Percentiles rank a stretch among this genome's conserved stretches.
Evolutionary conservation across 2,888 invertebrate species (phyloP).

Genomic region (Sarcophaga subvicina): DNA sequence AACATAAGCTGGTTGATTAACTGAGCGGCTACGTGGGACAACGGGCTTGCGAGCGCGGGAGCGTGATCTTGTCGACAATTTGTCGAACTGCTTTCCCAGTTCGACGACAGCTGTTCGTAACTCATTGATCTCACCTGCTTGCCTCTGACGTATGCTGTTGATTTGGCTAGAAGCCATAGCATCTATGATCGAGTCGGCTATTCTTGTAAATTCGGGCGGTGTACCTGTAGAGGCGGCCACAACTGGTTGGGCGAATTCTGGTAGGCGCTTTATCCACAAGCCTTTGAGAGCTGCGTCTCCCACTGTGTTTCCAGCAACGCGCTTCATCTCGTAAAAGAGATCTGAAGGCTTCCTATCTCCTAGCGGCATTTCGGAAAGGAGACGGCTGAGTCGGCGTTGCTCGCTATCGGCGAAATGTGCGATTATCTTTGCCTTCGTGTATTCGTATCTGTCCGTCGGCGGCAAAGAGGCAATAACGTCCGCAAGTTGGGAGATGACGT

Average conservation of each 20-base stretch:
- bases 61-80: no score
- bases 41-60: no score
- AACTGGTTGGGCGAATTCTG: neutral
- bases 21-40: no score
- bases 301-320: neutral
- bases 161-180: no score
- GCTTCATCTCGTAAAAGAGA: constrained; percentile 36
- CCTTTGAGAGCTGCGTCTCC: neutral
- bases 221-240: neutral
- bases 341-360: constrained; percentile 7
- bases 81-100: no score
- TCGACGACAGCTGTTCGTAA: no score
- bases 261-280: neutral
- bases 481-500: no score
- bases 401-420: constrained; percentile 33
- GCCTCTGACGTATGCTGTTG: no score
- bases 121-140: no score
- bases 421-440: constrained; percentile 8
- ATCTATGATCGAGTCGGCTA: no score
- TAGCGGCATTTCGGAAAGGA: constrained; percentile 50
- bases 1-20: no score
- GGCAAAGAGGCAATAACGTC: no score
- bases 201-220: neutral
- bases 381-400: constrained; percentile 19
- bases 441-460: constrained; percentile 15